These are phyloP conservation scores for Narcine bancroftii DNA, from an alignment of 2,113 vertebrate genomes.

Conservation along the genomic window DNA sequence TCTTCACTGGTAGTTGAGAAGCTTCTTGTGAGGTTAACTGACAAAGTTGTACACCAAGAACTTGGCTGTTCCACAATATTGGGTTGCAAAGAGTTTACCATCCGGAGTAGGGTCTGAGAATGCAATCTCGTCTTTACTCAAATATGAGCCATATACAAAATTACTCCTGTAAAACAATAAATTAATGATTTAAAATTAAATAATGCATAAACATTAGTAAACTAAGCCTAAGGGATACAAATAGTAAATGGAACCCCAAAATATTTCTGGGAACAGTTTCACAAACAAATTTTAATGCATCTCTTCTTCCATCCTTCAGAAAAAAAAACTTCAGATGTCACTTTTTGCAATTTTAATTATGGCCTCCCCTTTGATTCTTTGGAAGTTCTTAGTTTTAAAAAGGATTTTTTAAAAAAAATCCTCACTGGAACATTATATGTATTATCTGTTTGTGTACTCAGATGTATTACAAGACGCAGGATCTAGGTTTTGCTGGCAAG, in stretches of 20 bases:
- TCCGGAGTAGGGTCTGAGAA: conserved; percentile 98
- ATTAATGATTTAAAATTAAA: background rate
- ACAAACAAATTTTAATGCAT: background rate
- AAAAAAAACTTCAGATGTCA: background rate
- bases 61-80: conserved; percentile 87
- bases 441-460: too few species aligned
- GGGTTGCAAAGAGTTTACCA: conserved; percentile 90
- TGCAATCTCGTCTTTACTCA: conserved; percentile 96
- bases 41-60: conserved; percentile 99
- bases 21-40: conserved; percentile 58
- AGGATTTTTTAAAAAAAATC: too few species aligned
- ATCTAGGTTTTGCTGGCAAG: too few species aligned
- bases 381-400: background rate
- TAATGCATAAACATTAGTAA: background rate
- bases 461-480: too few species aligned
- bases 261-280: background rate
- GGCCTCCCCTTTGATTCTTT: background rate
- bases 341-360: background rate
- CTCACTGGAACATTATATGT: too few species aligned
- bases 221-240: background rate
- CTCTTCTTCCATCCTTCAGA: background rate
- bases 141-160: conserved; percentile 90
- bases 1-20: conserved; percentile 43
- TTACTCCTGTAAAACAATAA: conserved; percentile 71
- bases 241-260: background rate